Evolutionary conservation across 2,888 invertebrate genomes (phyloP).

Genomic region (Agrilus mali): DNA sequence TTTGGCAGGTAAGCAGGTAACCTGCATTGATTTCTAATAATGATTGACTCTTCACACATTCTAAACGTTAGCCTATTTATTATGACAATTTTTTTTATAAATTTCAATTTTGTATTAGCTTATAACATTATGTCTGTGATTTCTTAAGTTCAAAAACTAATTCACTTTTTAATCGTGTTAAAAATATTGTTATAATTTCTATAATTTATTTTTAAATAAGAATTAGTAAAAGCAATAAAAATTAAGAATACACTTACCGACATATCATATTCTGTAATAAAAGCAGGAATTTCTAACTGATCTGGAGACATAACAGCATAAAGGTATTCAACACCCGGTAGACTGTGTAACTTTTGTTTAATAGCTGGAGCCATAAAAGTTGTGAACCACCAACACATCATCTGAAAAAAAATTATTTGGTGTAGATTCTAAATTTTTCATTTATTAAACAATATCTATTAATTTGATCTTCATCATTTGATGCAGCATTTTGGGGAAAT

Average conservation of each 20-base stretch:
- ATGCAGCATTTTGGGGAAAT: neutral
- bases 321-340: constrained; percentile 85
- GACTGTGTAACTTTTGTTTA: constrained; percentile 84
- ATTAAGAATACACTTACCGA: constrained; percentile 47
- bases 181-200: too few relatives aligned
- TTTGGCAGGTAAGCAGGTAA: too few relatives aligned
- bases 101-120: too few relatives aligned
- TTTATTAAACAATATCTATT: neutral
- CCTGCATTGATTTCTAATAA: too few relatives aligned
- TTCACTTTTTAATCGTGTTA: too few relatives aligned
- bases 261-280: constrained; percentile 94
- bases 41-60: too few relatives aligned
- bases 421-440: constrained; percentile 1
- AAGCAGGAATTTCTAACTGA: constrained; percentile 90
- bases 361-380: constrained; percentile 96
- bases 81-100: too few relatives aligned
- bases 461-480: neutral
- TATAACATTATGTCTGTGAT: too few relatives aligned
- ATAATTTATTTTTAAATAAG: too few relatives aligned
- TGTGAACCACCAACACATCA: constrained; percentile 98
- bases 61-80: too few relatives aligned
- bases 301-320: constrained; percentile 84
- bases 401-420: constrained; percentile 38
- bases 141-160: too few relatives aligned
- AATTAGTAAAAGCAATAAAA: neutral